A percentile compares a stretch with the other conserved stretches of the same genome.
Evolutionary conservation across 1,140 invertebrate species (phyloP).

Genomic region (Scaptomyza montana): DNA sequence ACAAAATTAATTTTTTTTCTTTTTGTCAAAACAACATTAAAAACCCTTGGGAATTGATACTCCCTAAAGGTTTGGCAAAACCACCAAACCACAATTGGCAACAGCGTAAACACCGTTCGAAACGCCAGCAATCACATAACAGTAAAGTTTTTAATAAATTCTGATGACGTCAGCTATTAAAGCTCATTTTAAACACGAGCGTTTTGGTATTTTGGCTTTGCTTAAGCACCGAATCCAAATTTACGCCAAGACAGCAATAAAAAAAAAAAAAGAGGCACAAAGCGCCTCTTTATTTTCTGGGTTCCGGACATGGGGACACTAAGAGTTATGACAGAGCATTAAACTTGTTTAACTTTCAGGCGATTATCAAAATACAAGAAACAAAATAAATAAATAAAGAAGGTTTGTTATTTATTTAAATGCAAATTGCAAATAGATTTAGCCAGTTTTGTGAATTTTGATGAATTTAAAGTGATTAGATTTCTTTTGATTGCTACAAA

Average conservation of each 20-base stretch:
- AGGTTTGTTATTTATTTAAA: constrained; percentile 66
- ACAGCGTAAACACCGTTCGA: constrained; percentile 28
- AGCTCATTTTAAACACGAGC: constrained; percentile 42
- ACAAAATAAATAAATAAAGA: constrained; percentile 21
- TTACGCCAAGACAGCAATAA: constrained; percentile 41
- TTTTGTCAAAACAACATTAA: no score
- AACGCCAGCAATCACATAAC: constrained; percentile 64
- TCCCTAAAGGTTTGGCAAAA: background rate
- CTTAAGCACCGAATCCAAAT: constrained; percentile 34
- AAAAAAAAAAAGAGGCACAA: constrained; percentile 32
- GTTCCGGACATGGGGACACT: constrained; percentile 41
- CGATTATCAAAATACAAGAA: constrained; percentile 19
- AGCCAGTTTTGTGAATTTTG: constrained; percentile 43
- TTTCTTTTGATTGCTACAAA: constrained; percentile 42
- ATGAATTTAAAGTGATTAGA: constrained; percentile 1
- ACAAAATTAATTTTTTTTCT: no score
- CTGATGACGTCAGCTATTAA: constrained; percentile 73
- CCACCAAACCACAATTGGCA: constrained; percentile 8
- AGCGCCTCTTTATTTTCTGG: constrained; percentile 51
- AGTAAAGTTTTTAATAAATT: constrained; percentile 59
- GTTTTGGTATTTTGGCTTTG: constrained; percentile 22
- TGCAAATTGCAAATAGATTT: constrained; percentile 75
- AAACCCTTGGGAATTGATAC: background rate
- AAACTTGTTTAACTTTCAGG: constrained; percentile 66
- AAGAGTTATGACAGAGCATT: constrained; percentile 45